Evolutionary conservation across 2,888 invertebrate species (phyloP), one percentile per base, ranked within the genome.

Genomic region (Cremastobaeus sp.): DNA sequence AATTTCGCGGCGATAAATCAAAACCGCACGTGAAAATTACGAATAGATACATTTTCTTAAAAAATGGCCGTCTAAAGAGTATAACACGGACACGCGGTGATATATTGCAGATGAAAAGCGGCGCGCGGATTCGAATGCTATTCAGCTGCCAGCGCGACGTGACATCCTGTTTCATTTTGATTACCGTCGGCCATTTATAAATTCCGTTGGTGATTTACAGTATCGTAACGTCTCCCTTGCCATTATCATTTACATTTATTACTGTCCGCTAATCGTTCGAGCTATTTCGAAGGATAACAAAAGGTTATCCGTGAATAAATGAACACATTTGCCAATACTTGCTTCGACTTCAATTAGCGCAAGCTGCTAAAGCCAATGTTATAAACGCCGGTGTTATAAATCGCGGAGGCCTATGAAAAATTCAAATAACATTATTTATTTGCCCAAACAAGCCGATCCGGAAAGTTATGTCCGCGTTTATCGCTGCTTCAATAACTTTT

Each of bases 121-220:
- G 52, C 35, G 55, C 28, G 57, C 50, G 73, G 37, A 64, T 74
- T 68, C 73, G 64, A 68, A 74, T 68, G 64, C 73, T 74, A 74
- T 74, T 74, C 73, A 74, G 68, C 68, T 55, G 73, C 68, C 73
- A 57, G 48, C 18, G 48, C 62, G 55, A 66, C 64, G 52, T 74
- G 74, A 74, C 74, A 74, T 64, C 74, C 74, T 74, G 74, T 74
- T 74, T 69, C 74, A 74, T 69, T 74, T 69, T 69, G 68, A 74
- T 74, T 64, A 74, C 60, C 52, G 65, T 52, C 60, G 52, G 52
- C 59, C 65, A 65, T 72, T 72, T 59, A 65, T 72, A 65, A 72
- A 72, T 72, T 72, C 64, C 59, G 30, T 28, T 8, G 32, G 72
- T 65, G 65, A 72, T 72, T 72, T 72, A 72, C 65, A 52, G 52